phyloP scores from a whole-genome alignment of 2,888 invertebrate genomes.

The Ceriagrion tenellum region DNA sequence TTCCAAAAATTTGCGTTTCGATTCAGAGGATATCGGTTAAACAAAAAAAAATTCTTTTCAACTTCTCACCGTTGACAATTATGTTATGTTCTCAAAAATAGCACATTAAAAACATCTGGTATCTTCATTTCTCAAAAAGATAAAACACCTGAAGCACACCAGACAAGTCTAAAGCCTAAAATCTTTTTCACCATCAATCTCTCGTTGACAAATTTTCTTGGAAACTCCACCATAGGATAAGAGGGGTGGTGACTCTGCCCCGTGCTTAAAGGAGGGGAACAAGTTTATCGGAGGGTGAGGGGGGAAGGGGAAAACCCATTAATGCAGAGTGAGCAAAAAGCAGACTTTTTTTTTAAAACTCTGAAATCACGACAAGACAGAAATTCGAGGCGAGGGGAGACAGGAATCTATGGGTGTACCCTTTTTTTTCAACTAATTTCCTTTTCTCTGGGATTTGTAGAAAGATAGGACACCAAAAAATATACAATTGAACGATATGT shows the following conservation, averaged over 20 bases:
- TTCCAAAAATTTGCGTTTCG: conserved; percentile 53
- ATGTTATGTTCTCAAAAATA: conserved; percentile 63
- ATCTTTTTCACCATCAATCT: conserved; percentile 45
- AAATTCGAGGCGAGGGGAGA: conserved; percentile 60
- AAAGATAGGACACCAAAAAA: conserved; percentile 68
- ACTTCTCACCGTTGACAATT: conserved; percentile 40
- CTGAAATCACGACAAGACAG: conserved; percentile 65
- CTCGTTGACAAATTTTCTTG: conserved; percentile 42
- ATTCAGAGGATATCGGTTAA: background rate
- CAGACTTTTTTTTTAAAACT: conserved; percentile 61
- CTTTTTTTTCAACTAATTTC: conserved; percentile 53
- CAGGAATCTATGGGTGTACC: conserved; percentile 64
- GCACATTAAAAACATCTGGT: conserved; percentile 65
- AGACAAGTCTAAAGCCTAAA: conserved; percentile 61
- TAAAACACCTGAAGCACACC: conserved; percentile 55
- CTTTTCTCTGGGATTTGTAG: conserved; percentile 67
- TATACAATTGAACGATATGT: conserved; percentile 68
- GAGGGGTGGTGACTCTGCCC: conserved; percentile 37
- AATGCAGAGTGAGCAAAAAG: conserved; percentile 60
- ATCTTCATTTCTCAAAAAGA: conserved; percentile 58
- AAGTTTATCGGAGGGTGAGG: background rate
- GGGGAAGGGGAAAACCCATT: conserved; percentile 51
- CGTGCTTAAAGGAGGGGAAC: background rate
- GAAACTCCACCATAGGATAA: conserved; percentile 13
- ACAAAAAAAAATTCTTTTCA: conserved; percentile 1